These are phyloP conservation scores for Lepidothrix coronata DNA, from an alignment of 2,113 vertebrate species.

Conservation along the genomic window DNA sequence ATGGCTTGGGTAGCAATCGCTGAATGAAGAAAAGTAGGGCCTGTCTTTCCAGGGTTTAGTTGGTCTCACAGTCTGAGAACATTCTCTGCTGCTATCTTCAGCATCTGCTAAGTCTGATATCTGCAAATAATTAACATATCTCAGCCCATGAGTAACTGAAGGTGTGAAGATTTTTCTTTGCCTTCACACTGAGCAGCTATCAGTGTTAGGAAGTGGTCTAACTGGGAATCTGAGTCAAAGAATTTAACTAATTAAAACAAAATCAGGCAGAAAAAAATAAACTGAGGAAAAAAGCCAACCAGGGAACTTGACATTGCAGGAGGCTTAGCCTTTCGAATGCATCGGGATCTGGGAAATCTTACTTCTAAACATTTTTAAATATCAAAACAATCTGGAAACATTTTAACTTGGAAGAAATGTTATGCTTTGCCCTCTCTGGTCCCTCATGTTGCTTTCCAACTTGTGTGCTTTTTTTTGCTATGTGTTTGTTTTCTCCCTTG, in stretches of 20 bases:
- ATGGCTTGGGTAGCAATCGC: neutral
- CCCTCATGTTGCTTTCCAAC: neutral
- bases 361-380: neutral
- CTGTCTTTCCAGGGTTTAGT: neutral
- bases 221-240: neutral
- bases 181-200: neutral
- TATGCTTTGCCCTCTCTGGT: neutral
- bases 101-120: neutral
- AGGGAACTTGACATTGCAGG: neutral
- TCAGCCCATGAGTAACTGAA: neutral
- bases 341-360: neutral
- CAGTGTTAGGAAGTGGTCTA: neutral
- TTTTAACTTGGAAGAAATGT: slow-evolving; percentile 33
- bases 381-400: slow-evolving; percentile 46
- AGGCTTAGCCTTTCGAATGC: neutral
- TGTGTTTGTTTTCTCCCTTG: slow-evolving; percentile 19
- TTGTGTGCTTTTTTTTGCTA: neutral
- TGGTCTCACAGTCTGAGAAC: neutral
- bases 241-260: neutral
- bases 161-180: neutral
- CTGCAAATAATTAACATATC: neutral
- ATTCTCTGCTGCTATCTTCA: neutral
- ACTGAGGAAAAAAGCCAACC: neutral
- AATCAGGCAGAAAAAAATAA: neutral
- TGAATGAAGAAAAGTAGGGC: neutral